These are phyloP conservation scores for Aporrectodea caliginosa DNA, from an alignment of 1,140 invertebrate genomes.

Conservation along the genomic window DNA sequence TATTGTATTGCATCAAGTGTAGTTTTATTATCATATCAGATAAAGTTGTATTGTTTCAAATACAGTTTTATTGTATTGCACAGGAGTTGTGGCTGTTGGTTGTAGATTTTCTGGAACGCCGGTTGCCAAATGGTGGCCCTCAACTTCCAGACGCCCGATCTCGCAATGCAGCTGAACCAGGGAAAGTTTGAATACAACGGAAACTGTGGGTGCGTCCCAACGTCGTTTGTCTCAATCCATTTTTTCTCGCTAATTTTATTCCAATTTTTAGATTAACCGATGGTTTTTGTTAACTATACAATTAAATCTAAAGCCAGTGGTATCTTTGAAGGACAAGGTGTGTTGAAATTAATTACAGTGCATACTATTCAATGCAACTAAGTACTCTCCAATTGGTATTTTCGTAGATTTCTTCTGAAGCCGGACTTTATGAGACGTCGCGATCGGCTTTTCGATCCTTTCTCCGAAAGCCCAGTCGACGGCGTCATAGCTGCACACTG, in stretches of 20 bases:
- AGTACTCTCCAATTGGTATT: no score
- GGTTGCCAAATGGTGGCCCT: slow-evolving; percentile 99
- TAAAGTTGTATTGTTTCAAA: no score
- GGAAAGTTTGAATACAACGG: slow-evolving; percentile 99
- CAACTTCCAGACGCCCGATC: slow-evolving; percentile 99
- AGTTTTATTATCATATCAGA: neutral
- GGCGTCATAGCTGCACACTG: slow-evolving; percentile 98
- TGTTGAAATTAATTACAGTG: no score
- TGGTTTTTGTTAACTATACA: no score
- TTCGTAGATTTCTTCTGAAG: slow-evolving; percentile 84
- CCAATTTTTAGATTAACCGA: no score
- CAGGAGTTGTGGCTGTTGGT: no score
- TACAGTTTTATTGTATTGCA: no score
- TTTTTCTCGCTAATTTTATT: no score
- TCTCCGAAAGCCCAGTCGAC: slow-evolving; percentile 97
- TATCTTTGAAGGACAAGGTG: no score
- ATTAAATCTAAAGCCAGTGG: no score
- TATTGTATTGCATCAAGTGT: neutral
- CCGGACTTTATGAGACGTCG: slow-evolving; percentile 97
- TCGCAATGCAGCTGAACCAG: slow-evolving; percentile 99
- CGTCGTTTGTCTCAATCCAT: no score
- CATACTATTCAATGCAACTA: no score
- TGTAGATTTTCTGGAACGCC: slow-evolving; percentile 92
- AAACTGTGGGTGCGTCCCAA: slow-evolving; percentile 78
- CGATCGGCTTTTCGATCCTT: slow-evolving; percentile 96